These are phyloP conservation scores for Lophotis ruficrista DNA, from an alignment of 2,113 vertebrate species.

Conservation along the genomic window DNA sequence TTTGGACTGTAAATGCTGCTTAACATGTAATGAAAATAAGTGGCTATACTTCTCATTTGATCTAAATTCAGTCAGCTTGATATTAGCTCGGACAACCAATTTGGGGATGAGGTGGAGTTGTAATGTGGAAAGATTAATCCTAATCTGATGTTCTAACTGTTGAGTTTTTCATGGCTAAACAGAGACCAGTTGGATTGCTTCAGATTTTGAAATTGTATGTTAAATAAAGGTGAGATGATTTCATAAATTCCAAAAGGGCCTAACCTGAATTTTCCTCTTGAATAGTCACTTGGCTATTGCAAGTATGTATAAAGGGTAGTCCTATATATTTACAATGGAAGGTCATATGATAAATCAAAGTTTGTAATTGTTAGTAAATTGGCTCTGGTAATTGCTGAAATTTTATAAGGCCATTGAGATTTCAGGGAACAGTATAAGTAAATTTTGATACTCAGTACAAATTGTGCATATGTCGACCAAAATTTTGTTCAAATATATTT, in stretches of 20 bases:
- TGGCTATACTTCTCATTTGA: not conserved
- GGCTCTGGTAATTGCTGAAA: not conserved
- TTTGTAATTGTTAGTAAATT: not conserved
- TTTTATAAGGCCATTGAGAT: not conserved
- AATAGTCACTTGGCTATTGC: not conserved
- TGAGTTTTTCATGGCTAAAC: not conserved
- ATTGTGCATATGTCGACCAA: not conserved
- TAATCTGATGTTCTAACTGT: not conserved
- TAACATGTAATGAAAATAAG: not conserved
- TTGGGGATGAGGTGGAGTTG: not conserved
- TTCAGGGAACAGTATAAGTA: not conserved
- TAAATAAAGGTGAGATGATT: not conserved
- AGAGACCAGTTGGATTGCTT: not conserved
- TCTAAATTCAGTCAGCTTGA: not conserved
- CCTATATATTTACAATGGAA: not conserved
- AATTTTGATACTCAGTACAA: not conserved
- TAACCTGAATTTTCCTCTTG: not conserved
- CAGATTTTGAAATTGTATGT: not conserved
- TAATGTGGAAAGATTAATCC: not conserved
- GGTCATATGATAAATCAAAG: not conserved
- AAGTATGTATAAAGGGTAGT: not conserved
- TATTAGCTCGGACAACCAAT: not conserved
- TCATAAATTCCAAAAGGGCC: not conserved
- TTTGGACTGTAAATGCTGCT: not conserved
- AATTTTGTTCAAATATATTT: not conserved